Evolutionary conservation across 2,797 vertebrate genomes (phyloP).

Genomic region (Poecilia wingei): DNA sequence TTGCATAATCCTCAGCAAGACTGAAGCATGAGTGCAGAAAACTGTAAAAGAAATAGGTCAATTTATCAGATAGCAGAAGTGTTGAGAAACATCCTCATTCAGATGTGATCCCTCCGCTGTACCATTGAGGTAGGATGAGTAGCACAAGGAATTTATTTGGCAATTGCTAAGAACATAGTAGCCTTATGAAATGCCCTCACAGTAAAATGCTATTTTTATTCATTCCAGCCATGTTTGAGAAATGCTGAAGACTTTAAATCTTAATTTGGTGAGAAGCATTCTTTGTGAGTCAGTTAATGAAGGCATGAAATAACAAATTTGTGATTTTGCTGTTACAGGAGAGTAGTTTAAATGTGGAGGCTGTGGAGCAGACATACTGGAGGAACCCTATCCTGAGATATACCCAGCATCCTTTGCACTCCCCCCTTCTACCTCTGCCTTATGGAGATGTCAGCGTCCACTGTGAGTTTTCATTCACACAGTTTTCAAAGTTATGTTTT

Average conservation of each 20-base stretch:
- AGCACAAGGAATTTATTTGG: not conserved
- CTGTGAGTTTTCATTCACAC: slow-evolving; percentile 76
- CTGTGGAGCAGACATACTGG: slow-evolving; percentile 92
- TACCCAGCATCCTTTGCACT: slow-evolving; percentile 93
- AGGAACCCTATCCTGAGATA: slow-evolving; percentile 94
- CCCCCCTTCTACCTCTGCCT: slow-evolving; percentile 89
- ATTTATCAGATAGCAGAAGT: not conserved
- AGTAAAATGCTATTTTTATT: not conserved
- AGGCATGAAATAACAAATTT: slow-evolving; percentile 11
- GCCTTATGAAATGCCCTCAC: not conserved
- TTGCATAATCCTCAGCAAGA: not conserved
- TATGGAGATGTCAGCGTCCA: slow-evolving; percentile 89
- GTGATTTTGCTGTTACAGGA: slow-evolving; percentile 75
- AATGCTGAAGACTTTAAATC: not conserved
- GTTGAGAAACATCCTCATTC: not conserved
- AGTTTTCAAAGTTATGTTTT: not conserved
- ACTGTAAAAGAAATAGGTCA: not conserved
- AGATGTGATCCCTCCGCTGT: not conserved
- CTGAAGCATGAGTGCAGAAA: not conserved
- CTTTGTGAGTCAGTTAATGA: not conserved
- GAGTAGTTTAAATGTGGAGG: slow-evolving; percentile 90
- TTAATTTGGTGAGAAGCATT: not conserved
- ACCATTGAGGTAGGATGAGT: not conserved
- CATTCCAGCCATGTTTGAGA: not conserved
- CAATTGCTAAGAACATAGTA: not conserved